These are phyloP conservation scores for Tetragonula clypearis DNA, from an alignment of 1,140 invertebrate genomes.

Conservation along the genomic window DNA sequence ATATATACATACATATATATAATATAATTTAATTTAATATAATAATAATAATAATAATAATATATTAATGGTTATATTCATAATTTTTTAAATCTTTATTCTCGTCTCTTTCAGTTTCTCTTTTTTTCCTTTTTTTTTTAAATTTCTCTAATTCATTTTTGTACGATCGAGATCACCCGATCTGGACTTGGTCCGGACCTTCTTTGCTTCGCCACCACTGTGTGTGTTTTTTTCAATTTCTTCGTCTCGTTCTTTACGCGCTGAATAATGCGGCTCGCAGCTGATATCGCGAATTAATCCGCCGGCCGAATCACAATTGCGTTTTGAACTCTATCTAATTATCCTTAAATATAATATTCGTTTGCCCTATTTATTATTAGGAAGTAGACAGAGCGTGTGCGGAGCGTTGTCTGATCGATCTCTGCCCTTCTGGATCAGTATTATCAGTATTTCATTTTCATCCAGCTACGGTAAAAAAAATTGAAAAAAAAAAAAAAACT, in stretches of 20 bases:
- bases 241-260: not conserved
- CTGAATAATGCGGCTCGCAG: not conserved
- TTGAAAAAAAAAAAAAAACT: not conserved
- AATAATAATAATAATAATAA: not conserved
- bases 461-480: not conserved
- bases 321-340: slow-evolving; percentile 48
- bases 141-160: not conserved
- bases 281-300: not conserved
- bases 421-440: not conserved
- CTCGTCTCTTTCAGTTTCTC: no score
- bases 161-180: slow-evolving; percentile 5
- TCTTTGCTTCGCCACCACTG: slow-evolving; percentile 15
- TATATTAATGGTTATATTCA: slow-evolving; percentile 7
- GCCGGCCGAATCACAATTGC: slow-evolving; percentile 51
- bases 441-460: not conserved
- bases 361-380: slow-evolving; percentile 23
- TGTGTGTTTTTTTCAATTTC: not conserved
- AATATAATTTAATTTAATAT: no score
- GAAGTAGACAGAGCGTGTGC: slow-evolving; percentile 53
- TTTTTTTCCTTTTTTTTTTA: not conserved
- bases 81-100: not conserved
- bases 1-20: not conserved
- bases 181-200: slow-evolving; percentile 34
- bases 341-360: slow-evolving; percentile 40
- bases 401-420: slow-evolving; percentile 35